A percentile compares a stretch with the other conserved stretches of the same genome.
Conservation (phyloP, 2,797 vertebrate species). For the Pampus argenteus region DNA sequence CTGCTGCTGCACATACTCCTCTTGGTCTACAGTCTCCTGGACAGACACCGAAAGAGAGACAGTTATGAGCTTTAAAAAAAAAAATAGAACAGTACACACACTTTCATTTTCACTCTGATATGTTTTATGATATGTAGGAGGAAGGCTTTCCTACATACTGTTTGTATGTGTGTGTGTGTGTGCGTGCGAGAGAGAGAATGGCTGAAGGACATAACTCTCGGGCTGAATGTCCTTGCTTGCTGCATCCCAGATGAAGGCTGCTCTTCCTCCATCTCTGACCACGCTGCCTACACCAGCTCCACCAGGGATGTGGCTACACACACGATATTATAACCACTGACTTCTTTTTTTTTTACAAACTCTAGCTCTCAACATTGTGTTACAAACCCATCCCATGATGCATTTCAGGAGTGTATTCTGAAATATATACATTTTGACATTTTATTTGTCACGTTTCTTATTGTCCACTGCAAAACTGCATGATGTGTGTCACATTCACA, state of each 20-base stretch:
- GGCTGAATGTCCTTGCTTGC: slow-evolving; percentile 16
- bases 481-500: slow-evolving; percentile 70
- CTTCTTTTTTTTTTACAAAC: slow-evolving; percentile 26
- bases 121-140: slow-evolving; percentile 27
- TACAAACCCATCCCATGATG: slow-evolving; percentile 74
- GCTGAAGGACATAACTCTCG: slow-evolving; percentile 19
- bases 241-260: slow-evolving; percentile 49
- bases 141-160: slow-evolving; percentile 20
- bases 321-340: slow-evolving; percentile 15
- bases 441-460: slow-evolving; percentile 56
- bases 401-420: slow-evolving; percentile 78
- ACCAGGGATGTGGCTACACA: slow-evolving; percentile 26
- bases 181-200: neutral
- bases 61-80: slow-evolving; percentile 3
- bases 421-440: slow-evolving; percentile 63
- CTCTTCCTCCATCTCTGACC: slow-evolving; percentile 45
- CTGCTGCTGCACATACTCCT: neutral
- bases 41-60: slow-evolving; percentile 1
- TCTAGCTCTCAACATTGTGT: slow-evolving; percentile 53
- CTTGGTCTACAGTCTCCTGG: neutral
- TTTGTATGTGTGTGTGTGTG: slow-evolving; percentile 16
- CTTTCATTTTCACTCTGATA: slow-evolving; percentile 26
- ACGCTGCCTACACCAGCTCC: slow-evolving; percentile 27
- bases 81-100: neutral
- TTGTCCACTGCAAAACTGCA: slow-evolving; percentile 70